Percentiles rank a stretch among this genome's conserved stretches.
Conservation (phyloP, 2,797 vertebrate species). For the Graptemys geographica region DNA sequence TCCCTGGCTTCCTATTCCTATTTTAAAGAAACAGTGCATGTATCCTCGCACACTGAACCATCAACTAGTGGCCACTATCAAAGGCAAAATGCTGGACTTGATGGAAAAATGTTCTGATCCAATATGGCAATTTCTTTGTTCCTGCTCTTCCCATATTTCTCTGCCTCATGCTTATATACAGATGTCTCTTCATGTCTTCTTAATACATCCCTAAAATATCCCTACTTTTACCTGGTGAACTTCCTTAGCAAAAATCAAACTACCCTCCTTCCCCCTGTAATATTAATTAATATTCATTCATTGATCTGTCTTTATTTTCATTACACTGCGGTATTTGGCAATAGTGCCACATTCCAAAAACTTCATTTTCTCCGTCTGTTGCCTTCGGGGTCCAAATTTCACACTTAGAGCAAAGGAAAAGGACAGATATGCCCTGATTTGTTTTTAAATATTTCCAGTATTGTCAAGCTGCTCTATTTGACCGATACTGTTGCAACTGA, state of each 20-base stretch:
- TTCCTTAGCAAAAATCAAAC: slow-evolving; percentile 22
- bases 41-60: not conserved
- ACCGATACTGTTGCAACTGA: fast-evolving
- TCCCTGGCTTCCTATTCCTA: not conserved
- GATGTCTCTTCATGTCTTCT: not conserved
- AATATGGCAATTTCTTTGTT: not conserved
- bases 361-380: slow-evolving; percentile 54
- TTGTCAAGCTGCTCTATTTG: not conserved
- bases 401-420: slow-evolving; percentile 61
- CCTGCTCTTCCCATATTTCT: not conserved
- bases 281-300: not conserved
- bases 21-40: not conserved
- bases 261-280: not conserved
- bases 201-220: slow-evolving; percentile 7
- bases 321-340: slow-evolving; percentile 27
- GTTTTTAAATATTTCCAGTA: not conserved
- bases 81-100: not conserved
- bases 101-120: not conserved
- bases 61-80: not conserved
- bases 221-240: slow-evolving; percentile 15
- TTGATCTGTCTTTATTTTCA: slow-evolving; percentile 35
- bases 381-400: slow-evolving; percentile 51
- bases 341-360: slow-evolving; percentile 50
- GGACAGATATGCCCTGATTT: not conserved
- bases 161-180: not conserved